Conservation (phyloP, 2,888 invertebrate genomes). For the Caenorhabditis zanzibari region DNA sequence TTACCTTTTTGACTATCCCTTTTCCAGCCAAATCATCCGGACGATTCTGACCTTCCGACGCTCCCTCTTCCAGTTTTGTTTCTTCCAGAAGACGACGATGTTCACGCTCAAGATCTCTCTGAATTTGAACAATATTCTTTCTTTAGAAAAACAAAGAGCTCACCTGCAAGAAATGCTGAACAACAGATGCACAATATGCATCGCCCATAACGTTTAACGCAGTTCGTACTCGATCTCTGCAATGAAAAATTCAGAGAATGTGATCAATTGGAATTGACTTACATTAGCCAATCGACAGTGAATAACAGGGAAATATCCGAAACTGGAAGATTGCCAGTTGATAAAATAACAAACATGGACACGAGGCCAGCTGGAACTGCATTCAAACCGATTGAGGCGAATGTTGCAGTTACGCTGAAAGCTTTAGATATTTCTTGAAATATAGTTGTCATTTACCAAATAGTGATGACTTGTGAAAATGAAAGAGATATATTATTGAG, state of each 20-base stretch:
- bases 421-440: background rate
- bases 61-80: constrained; percentile 15
- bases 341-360: constrained; percentile 84
- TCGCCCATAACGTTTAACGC: constrained; percentile 86
- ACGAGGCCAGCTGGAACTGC: constrained; percentile 87
- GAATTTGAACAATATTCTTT: background rate
- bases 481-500: constrained; percentile 90
- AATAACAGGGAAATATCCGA: constrained; percentile 84
- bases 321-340: constrained; percentile 84
- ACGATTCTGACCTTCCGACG: background rate
- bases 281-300: constrained; percentile 85
- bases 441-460: constrained; percentile 87
- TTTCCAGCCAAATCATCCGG: background rate
- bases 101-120: constrained; percentile 6
- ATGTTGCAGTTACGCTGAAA: constrained; percentile 92
- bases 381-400: constrained; percentile 97
- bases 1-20: constrained; percentile 2
- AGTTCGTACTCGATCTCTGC: constrained; percentile 86
- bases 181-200: constrained; percentile 86
- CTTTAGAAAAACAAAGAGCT: too few species aligned
- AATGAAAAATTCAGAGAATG: too few species aligned
- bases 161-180: constrained; percentile 84
- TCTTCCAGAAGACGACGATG: constrained; percentile 5
- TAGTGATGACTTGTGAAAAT: constrained; percentile 90
- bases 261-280: constrained; percentile 68